These are phyloP conservation scores for Aplysina aerophoba DNA, from an alignment of 37 sponge, comb jelly and placozoan species.

Conservation along the genomic window DNA sequence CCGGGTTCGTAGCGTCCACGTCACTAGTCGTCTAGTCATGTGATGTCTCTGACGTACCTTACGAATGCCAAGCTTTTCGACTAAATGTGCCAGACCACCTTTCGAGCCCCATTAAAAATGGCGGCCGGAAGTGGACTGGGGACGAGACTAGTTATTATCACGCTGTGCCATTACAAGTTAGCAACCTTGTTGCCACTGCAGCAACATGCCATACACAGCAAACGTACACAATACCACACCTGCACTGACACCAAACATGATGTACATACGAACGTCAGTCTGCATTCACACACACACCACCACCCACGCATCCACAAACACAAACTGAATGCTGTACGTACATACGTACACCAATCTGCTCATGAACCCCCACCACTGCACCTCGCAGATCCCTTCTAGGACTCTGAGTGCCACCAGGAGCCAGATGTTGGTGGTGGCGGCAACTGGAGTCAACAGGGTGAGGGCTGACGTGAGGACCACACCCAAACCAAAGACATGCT, in stretches of 20 bases:
- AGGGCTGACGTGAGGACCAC: constrained; percentile 79
- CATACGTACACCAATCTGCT: background rate
- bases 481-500: constrained; percentile 81
- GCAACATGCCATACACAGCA: background rate
- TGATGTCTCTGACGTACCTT: too few relatives aligned
- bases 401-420: constrained; percentile 77
- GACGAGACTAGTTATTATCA: too few relatives aligned
- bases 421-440: constrained; percentile 59
- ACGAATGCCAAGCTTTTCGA: too few relatives aligned
- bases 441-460: constrained; percentile 85
- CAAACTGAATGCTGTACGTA: background rate
- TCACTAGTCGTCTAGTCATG: too few relatives aligned
- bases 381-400: constrained; percentile 90
- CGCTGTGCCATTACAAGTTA: too few relatives aligned
- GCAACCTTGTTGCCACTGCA: too few relatives aligned
- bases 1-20: too few relatives aligned
- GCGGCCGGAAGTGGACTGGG: too few relatives aligned
- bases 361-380: too few relatives aligned
- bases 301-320: background rate
- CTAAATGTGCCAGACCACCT: too few relatives aligned
- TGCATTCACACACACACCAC: background rate
- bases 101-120: too few relatives aligned
- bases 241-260: background rate
- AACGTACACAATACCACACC: background rate
- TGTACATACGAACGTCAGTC: too few relatives aligned